Base-by-base conservation (phyloP, 2,888 invertebrate genomes). In the Marasmarcha lunaedactyla region DNA sequence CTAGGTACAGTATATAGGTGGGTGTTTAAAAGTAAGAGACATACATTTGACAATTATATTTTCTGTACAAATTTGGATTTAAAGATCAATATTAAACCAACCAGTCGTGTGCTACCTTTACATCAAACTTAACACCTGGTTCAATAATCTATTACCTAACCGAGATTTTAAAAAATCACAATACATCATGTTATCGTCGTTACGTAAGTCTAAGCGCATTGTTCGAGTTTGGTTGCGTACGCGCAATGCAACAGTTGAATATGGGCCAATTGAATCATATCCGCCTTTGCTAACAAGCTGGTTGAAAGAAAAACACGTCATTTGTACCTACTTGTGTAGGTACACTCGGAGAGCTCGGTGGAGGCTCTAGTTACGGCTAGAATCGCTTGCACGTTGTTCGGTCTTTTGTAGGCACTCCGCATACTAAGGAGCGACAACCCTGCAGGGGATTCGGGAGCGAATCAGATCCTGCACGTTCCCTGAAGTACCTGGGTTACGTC, bases 91-190 rank as follows among this genome's bases (percentile, higher is more conserved):
- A 6, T 25, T 25, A 25, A 30, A 9, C 30, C 30, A 10, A 30
- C 2, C 30, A 30, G 6, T 10, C 30, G 10, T 30, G 4, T 7
- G n/a, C n/a, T n/a, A n/a, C n/a, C n/a, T n/a, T n/a, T n/a, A n/a
- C n/a, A n/a, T n/a, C n/a, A n/a, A n/a, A n/a, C n/a, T n/a, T n/a
- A 30, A 4, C 20, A 20, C 30, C 30, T 30, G 30, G 15, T 35
- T 35, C 35, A n/a, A 7, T 30, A 30, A n/a, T n/a, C 30, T 36
- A 15, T 36, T 15, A 36, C 36, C 15, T 36, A 36, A 36, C 20
- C 11, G 6, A 10, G 12, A 14, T 36, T 14, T 14, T 7, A 30
- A 11, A 30, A 30, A 30, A 30, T 7, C 9, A 11, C 30, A 11
- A 30, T 30, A n/a, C 30, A 30, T 30, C 30, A 30, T 11, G 30